Conservation (phyloP, 2,888 invertebrate species). For the Epistrophella euchroma region DNA sequence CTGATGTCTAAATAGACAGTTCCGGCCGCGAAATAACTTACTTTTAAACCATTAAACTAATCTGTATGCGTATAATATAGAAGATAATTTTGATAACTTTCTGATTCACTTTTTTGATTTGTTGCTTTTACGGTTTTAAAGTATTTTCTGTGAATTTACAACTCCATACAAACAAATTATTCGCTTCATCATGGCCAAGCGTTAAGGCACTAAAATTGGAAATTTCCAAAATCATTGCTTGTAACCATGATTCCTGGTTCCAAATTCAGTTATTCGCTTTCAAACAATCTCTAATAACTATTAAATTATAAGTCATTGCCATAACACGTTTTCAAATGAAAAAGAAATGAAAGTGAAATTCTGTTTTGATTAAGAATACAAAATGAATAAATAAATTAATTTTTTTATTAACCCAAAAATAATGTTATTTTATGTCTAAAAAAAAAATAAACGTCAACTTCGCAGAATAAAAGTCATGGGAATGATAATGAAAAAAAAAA, state of each 20-base stretch:
- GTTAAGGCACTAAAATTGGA: too few relatives aligned
- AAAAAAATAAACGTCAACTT: neutral
- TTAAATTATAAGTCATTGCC: neutral
- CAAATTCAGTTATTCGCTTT: too few relatives aligned
- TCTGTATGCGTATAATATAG: neutral
- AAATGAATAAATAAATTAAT: neutral
- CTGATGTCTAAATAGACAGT: neutral
- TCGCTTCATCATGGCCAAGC: too few relatives aligned
- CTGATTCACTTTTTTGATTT: too few relatives aligned
- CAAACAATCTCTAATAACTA: too few relatives aligned
- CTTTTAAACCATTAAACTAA: neutral
- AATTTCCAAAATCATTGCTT: too few relatives aligned
- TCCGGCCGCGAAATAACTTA: neutral
- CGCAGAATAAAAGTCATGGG: conserved; percentile 19
- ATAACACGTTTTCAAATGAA: neutral
- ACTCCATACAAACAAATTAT: too few relatives aligned
- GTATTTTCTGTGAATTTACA: too few relatives aligned
- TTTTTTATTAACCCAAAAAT: neutral
- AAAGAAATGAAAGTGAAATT: conserved; percentile 17
- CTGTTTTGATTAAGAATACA: neutral
- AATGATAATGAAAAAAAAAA: conserved; percentile 18
- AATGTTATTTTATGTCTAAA: neutral
- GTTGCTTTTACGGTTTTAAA: too few relatives aligned
- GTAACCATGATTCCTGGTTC: too few relatives aligned
- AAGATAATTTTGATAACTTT: too few relatives aligned